Percentiles rank a stretch among this genome's conserved stretches.
phyloP scores from a whole-genome alignment of 2,888 invertebrate genomes.

The Thalpophila matura region DNA sequence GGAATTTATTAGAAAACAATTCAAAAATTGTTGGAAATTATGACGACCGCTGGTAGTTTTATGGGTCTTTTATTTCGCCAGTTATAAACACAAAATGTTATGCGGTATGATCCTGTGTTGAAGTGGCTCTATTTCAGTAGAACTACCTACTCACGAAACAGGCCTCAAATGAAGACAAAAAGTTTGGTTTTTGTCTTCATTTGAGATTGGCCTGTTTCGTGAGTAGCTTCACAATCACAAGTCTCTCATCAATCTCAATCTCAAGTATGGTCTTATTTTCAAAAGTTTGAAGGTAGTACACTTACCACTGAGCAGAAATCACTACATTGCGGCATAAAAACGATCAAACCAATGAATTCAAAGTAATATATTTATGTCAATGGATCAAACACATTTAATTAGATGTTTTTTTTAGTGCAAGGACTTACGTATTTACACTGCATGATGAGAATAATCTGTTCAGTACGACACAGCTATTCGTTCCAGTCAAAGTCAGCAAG shows the following conservation, averaged over 20 bases:
- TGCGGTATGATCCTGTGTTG: conserved; percentile 18
- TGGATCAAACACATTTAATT: no score
- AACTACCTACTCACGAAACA: not conserved
- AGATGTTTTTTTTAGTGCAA: conserved; percentile 26
- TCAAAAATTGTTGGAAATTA: conserved; percentile 24
- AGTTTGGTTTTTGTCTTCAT: no score
- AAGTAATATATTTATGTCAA: no score
- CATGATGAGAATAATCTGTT: conserved; percentile 16
- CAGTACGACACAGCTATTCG: conserved; percentile 38
- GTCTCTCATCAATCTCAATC: no score
- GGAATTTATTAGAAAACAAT: conserved; percentile 33
- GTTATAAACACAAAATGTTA: conserved; percentile 18
- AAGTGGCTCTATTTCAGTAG: conserved; percentile 13
- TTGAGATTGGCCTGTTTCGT: no score
- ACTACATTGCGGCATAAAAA: conserved; percentile 6
- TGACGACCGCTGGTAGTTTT: conserved; percentile 24
- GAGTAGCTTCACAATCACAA: no score
- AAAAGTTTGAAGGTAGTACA: not conserved
- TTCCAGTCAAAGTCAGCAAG: conserved; percentile 6
- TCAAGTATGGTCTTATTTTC: no score
- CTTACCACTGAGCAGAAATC: not conserved
- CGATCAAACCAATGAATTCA: conserved; percentile 16
- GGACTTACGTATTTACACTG: conserved; percentile 2
- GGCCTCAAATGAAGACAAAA: no score
- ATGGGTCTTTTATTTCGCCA: conserved; percentile 26